Conservation (phyloP, 1,140 invertebrate genomes). For the Idris sp. region DNA sequence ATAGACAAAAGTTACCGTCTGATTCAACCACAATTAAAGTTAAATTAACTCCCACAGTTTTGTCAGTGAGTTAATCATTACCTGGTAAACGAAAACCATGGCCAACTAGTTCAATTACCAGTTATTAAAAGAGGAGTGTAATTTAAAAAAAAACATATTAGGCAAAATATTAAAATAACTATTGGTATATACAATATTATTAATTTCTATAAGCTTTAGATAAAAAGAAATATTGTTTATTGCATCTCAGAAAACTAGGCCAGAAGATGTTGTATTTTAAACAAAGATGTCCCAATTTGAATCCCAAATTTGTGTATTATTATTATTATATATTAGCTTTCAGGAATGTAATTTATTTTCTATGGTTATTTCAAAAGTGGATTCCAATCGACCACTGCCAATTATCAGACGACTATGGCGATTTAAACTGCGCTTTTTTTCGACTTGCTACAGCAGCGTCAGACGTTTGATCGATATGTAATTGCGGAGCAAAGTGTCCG, state of each 20-base stretch:
- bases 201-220: too few relatives aligned
- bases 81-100: constrained; percentile 21
- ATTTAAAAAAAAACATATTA: too few relatives aligned
- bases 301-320: too few relatives aligned
- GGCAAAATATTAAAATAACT: too few relatives aligned
- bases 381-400: constrained; percentile 9
- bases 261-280: too few relatives aligned
- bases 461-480: constrained; percentile 29
- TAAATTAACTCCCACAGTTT: neutral
- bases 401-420: constrained; percentile 1
- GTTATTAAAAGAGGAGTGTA: too few relatives aligned
- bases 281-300: too few relatives aligned
- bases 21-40: neutral
- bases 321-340: neutral
- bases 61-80: neutral
- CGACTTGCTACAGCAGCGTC: neutral
- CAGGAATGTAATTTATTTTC: constrained; percentile 7
- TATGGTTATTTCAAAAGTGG: neutral
- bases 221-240: too few relatives aligned
- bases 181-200: too few relatives aligned
- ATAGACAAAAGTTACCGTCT: too few relatives aligned
- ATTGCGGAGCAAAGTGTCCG: constrained; percentile 9
- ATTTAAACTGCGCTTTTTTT: constrained; percentile 10
- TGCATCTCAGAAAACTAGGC: too few relatives aligned
- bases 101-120: constrained; percentile 28